phyloP scores from a whole-genome alignment of 2,888 invertebrate species.

The Caenorhabditis zanzibari region DNA sequence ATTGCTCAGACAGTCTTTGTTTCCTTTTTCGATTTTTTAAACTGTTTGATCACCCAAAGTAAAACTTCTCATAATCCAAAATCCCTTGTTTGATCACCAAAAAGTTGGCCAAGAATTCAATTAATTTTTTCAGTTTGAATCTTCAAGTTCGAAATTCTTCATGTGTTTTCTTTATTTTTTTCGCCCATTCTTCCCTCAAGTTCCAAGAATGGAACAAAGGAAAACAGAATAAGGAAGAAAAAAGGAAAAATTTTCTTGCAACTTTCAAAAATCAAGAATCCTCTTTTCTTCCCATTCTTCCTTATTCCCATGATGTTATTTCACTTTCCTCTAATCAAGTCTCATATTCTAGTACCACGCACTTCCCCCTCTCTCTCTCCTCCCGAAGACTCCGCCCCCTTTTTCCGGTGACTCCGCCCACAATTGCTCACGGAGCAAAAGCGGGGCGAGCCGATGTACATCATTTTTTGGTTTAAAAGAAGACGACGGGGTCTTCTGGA shows the following conservation, averaged over 20 bases:
- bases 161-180: too few species aligned
- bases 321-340: slow-evolving; percentile 10
- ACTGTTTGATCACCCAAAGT: too few species aligned
- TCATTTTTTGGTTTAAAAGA: slow-evolving; percentile 23
- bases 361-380: not conserved
- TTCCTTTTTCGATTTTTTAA: too few species aligned
- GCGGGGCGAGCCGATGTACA: not conserved
- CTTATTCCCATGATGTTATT: slow-evolving; percentile 13
- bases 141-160: too few species aligned
- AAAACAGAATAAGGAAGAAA: not conserved
- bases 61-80: too few species aligned
- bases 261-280: slow-evolving; percentile 5
- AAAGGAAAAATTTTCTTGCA: not conserved
- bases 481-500: slow-evolving; percentile 1
- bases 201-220: too few species aligned
- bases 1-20: too few species aligned
- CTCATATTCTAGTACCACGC: slow-evolving; percentile 23
- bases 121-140: too few species aligned
- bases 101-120: too few species aligned
- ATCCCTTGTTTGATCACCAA: too few species aligned
- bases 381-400: slow-evolving; percentile 1
- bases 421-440: slow-evolving; percentile 27
- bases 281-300: not conserved
- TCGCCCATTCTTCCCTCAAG: not conserved
- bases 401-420: slow-evolving; percentile 29